These are phyloP conservation scores for Acanthococcus lagerstroemiae DNA, from an alignment of 2,888 invertebrate genomes.

Conservation along the genomic window DNA sequence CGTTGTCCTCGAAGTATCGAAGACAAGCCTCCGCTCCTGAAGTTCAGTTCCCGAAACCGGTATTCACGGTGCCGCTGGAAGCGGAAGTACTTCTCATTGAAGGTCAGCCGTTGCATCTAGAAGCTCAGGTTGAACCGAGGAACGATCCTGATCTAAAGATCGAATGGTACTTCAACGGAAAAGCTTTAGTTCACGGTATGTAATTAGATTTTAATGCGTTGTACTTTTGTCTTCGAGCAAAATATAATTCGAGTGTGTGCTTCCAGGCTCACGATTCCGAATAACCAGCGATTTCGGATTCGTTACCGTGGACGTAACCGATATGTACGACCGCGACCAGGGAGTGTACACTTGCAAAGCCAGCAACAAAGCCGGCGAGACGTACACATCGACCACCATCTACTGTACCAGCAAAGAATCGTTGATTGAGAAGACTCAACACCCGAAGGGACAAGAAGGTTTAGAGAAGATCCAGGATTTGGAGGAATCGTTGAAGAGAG, in stretches of 20 bases:
- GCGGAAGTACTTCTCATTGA: conserved; percentile 71
- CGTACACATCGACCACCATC: conserved; percentile 81
- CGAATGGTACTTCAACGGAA: conserved; percentile 91
- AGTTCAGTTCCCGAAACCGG: conserved; percentile 68
- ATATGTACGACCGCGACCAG: conserved; percentile 85
- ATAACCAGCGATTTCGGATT: conserved; percentile 93
- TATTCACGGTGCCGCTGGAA: conserved; percentile 72
- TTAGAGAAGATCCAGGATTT: conserved; percentile 82
- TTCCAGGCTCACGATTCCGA: conserved; percentile 69
- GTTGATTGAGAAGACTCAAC: conserved; percentile 79
- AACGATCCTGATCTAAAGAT: conserved; percentile 81
- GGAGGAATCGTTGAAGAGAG: conserved; percentile 71
- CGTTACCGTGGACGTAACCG: conserved; percentile 83
- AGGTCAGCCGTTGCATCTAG: conserved; percentile 77
- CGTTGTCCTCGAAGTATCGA: conserved; percentile 58
- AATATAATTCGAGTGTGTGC: no score
- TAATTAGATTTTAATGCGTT: no score
- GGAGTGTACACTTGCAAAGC: conserved; percentile 90
- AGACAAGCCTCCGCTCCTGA: conserved; percentile 62
- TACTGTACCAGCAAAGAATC: conserved; percentile 71
- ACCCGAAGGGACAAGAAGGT: conserved; percentile 90
- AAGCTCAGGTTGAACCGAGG: conserved; percentile 89
- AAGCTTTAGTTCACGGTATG: conserved; percentile 65
- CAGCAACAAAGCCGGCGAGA: conserved; percentile 77
- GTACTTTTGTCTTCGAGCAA: no score